A percentile compares a stretch with the other conserved stretches of the same genome.
Evolutionary conservation across 2,888 invertebrate genomes (phyloP).

Genomic region (Brachylomia viminalis): DNA sequence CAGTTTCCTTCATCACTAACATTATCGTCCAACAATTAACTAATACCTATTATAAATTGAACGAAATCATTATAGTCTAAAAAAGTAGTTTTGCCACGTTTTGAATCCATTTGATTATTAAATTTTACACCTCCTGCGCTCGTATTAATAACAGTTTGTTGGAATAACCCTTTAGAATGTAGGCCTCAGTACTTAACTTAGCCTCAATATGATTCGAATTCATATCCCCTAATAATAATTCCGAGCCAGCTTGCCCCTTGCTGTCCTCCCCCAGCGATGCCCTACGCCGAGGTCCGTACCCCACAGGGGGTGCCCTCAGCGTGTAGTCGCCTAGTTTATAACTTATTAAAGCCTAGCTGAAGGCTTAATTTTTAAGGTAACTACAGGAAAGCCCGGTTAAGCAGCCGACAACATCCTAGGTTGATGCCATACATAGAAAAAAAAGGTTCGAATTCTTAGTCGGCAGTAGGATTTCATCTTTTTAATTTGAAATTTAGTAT

Average conservation of each 20-base stretch:
- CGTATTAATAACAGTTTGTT: conserved; percentile 53
- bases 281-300: no score
- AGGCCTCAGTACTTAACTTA: conserved; percentile 23
- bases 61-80: conserved; percentile 46
- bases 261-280: no score
- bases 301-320: no score
- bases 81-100: conserved; percentile 46
- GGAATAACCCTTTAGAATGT: conserved; percentile 41
- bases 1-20: conserved; percentile 6
- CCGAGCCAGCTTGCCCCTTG: no score
- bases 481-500: conserved; percentile 21
- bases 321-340: no score
- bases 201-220: conserved; percentile 29
- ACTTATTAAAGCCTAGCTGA: no score
- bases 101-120: conserved; percentile 54
- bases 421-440: no score
- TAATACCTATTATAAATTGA: conserved; percentile 48
- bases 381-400: no score
- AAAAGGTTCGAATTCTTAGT: conserved; percentile 25
- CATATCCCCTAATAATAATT: no score
- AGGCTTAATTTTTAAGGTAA: no score
- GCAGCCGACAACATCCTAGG: no score
- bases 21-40: conserved; percentile 26
- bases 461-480: conserved; percentile 12
- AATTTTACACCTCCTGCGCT: conserved; percentile 45